Base-by-base conservation (phyloP, 2,113 vertebrate species). In the Lethenteron camtschaticum region DNA sequence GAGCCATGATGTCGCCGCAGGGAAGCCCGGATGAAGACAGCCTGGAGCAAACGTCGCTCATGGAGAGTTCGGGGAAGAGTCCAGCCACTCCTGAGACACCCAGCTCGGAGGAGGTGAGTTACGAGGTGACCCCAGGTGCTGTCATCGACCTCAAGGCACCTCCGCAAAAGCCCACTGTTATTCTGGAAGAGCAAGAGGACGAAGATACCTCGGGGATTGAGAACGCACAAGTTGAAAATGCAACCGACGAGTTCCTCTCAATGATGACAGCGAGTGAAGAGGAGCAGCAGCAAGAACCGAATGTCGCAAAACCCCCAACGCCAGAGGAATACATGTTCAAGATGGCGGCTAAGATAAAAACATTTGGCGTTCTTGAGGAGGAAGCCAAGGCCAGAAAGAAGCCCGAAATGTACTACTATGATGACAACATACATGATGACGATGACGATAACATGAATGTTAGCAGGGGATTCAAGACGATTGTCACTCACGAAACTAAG, bases 281-380 rank as follows among this genome's bases (percentile, higher is more conserved):
- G 84, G 75, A 82, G 89, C 76, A 92, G 41, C 41, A 41, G 41
- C 41, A 41, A 41, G 41, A 41, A 41, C 6, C 41, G 5, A 41
- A 41, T 41, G 6, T 41, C 41, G 41, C 41, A 41, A 41, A 41
- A 41, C 41, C 41, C 41, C 41, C 41, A 5, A 16, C 87, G 3
- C 91, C 92, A 0, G 91, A 97, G 75, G 89, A 97, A 72, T 88
- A 94, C 74, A 97, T 96, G 90, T 96, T 97, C 82, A 97, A 97
- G 82, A 97, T 97, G 88, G 91, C 88, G 77, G 86, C 91, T 75
- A 96, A 91, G 85, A 84, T 96, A 71, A 99, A 95, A 84, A 96
- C 78, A 60, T 95, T 96, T 77, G 88, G 90, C 79, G 86, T 95
- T 77, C 83, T 99, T 77, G 91, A 99, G 68, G 87, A 96, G 74